Evolutionary conservation across 2,797 vertebrate genomes (phyloP).

Genomic region (Aeoliscus strigatus): DNA sequence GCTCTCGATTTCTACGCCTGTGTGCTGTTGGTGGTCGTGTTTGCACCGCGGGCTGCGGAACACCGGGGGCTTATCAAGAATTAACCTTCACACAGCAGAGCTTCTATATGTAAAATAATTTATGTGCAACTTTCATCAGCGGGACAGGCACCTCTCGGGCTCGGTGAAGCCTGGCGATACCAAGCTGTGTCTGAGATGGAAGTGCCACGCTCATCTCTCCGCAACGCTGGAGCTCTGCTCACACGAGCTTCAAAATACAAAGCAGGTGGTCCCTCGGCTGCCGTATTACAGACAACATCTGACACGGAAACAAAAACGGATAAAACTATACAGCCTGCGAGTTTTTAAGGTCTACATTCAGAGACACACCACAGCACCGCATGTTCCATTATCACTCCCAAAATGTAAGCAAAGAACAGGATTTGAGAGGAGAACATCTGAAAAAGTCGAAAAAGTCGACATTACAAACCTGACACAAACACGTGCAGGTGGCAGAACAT

Average conservation of each 20-base stretch:
- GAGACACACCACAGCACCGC: conserved; percentile 4
- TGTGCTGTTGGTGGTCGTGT: conserved; percentile 32
- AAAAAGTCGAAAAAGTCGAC: no score
- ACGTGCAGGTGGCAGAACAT: no score
- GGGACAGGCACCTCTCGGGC: conserved; percentile 44
- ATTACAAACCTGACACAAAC: no score
- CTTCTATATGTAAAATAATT: conserved; percentile 64
- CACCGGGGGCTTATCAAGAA: conserved; percentile 50
- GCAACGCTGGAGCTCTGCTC: conserved; percentile 37
- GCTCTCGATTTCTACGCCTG: conserved; percentile 47
- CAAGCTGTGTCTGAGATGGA: conserved; percentile 60
- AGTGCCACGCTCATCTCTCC: conserved; percentile 48
- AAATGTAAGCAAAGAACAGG: no score
- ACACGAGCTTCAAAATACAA: conserved; percentile 45
- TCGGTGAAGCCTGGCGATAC: conserved; percentile 48
- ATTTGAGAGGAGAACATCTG: no score
- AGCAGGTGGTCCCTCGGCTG: conserved; percentile 59
- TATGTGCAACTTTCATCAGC: conserved; percentile 61
- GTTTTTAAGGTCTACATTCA: conserved; percentile 24
- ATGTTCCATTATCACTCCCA: conserved; percentile 23
- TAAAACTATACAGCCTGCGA: conserved; percentile 38
- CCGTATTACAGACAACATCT: conserved; percentile 41
- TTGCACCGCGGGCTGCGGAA: conserved; percentile 39
- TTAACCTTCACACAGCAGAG: conserved; percentile 57
- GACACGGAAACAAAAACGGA: conserved; percentile 45